Base-by-base conservation (phyloP, 2,888 invertebrate species). In the Coelopa pilipes region DNA sequence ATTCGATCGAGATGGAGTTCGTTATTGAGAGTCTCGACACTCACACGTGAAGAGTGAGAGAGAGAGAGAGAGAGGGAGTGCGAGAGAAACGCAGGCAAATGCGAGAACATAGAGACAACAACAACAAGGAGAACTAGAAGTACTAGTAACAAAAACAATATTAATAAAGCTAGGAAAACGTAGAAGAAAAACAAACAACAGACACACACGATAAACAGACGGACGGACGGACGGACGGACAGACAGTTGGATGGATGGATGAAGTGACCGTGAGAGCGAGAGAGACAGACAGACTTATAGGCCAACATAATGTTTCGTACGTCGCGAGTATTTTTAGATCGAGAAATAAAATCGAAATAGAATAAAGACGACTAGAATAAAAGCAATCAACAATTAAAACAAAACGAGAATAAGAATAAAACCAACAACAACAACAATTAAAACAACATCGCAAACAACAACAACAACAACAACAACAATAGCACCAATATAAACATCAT, bases 401-500 rank as follows among this genome's bases (percentile, higher is more conserved):
- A 57, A 70, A 19, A 21, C 34, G 19, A 70, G 47, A 70, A 1
- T 5, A 63, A 63, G 0, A n/a, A 63, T 15, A 34, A 63, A 3
- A 63, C n/a, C n/a, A n/a, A n/a, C 63, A 63, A 63, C 19, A 21
- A 63, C 34, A 45, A n/a, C 4, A 34, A 34, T 7, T 4, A 34
- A 2, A 34, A 34, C 34, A 34, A 34, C 34, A 34, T 4, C 34
- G 7, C n/a, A 63, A 17, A 63, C 21, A 34, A 34, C 13, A 63
- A 63, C 17, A 10, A 11, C 21, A 67, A 67, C 50, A n/a, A 50
- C 67, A 67, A 67, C 67, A 55, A 50, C 19, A 67, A 67, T 19
- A 67, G 50, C 49, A 67, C 10, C 67, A 24, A n/a, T 13, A 65
- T 46, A 45, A n/a, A 47, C 34, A 34, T 4, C 34, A 34, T 34